Evolutionary conservation across 1,140 invertebrate species (phyloP).

Genomic region (Caenorhabditis briggsae): DNA sequence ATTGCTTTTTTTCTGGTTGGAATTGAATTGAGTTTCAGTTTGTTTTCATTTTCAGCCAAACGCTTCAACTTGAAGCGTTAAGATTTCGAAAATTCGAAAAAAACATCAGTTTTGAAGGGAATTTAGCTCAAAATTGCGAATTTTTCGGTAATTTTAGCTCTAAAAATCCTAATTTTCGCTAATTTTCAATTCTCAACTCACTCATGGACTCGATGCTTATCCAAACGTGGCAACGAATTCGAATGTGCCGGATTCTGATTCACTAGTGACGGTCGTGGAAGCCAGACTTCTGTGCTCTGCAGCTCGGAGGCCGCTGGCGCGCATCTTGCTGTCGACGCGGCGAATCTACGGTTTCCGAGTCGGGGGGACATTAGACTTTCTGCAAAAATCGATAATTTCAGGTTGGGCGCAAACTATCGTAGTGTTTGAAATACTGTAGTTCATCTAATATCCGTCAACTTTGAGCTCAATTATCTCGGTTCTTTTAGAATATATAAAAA

Average conservation of each 20-base stretch:
- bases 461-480: no score
- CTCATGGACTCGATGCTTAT: constrained; percentile 59
- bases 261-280: constrained; percentile 62
- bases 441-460: no score
- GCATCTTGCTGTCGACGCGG: constrained; percentile 28
- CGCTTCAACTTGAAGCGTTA: no score
- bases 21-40: no score
- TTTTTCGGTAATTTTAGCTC: no score
- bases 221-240: constrained; percentile 64
- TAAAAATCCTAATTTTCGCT: no score
- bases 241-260: constrained; percentile 64
- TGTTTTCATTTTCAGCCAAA: no score
- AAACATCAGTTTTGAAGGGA: no score
- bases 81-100: no score
- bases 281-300: constrained; percentile 62
- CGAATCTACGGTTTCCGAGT: constrained; percentile 58
- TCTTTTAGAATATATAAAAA: no score
- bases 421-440: background rate
- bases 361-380: constrained; percentile 76
- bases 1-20: no score
- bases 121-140: no score
- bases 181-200: constrained; percentile 2
- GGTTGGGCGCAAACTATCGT: background rate
- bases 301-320: constrained; percentile 54
- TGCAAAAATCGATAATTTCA: constrained; percentile 34